Conservation (phyloP, 2,888 invertebrate species). For the Drosophila yooni region DNA sequence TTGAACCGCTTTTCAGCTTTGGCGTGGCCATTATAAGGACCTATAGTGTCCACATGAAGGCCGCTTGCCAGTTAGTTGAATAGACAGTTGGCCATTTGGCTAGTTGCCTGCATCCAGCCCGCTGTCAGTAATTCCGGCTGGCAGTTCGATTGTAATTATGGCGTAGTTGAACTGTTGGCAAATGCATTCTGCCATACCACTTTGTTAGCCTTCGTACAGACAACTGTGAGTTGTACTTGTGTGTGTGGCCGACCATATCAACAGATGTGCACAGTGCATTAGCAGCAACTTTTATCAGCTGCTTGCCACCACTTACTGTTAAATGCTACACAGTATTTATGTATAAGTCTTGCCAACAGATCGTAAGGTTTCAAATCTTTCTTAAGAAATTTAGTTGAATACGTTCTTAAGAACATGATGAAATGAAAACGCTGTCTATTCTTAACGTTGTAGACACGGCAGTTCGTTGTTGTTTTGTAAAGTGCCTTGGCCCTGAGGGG, state of each 20-base stretch:
- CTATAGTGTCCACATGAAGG: conserved; percentile 30
- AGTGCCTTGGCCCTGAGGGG: conserved; percentile 38
- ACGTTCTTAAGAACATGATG: conserved; percentile 8
- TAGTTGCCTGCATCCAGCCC: conserved; percentile 60
- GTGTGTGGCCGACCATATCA: conserved; percentile 23
- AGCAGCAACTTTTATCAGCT: conserved; percentile 58
- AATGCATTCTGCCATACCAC: conserved; percentile 58
- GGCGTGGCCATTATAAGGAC: conserved; percentile 24
- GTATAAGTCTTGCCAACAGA: conserved; percentile 7
- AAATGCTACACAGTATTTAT: conserved; percentile 35
- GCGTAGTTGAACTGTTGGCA: conserved; percentile 61
- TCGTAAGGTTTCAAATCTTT: neutral
- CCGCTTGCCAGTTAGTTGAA: conserved; percentile 26
- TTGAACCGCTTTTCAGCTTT: conserved; percentile 33
- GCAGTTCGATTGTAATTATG: conserved; percentile 72
- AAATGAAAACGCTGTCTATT: conserved; percentile 7
- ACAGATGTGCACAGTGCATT: conserved; percentile 65
- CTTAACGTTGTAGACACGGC: conserved; percentile 20
- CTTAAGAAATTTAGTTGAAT: neutral
- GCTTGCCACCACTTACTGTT: conserved; percentile 23
- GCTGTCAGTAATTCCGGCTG: conserved; percentile 6
- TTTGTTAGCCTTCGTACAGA: conserved; percentile 23
- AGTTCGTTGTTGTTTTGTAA: conserved; percentile 38
- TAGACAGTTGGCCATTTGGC: conserved; percentile 45
- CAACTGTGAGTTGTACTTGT: neutral